Percentiles rank a stretch among this genome's conserved stretches.
These are phyloP conservation scores for Globia sparganii DNA, from an alignment of 2,888 invertebrate species.

Conservation along the genomic window DNA sequence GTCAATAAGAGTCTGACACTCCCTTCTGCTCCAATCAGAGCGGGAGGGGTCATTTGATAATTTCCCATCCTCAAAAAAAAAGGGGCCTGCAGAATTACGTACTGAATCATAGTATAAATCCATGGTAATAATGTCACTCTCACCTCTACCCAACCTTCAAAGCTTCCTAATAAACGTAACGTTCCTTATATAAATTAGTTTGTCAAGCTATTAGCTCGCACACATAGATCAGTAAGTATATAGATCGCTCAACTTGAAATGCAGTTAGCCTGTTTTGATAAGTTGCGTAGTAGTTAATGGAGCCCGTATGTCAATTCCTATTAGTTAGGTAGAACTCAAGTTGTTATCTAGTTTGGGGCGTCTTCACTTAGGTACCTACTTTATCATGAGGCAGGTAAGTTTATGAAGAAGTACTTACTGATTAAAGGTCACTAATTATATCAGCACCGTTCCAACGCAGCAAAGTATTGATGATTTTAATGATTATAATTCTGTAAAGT, in stretches of 20 bases:
- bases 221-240: slow-evolving; percentile 12
- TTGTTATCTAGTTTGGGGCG: background rate
- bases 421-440: too few relatives aligned
- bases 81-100: too few relatives aligned
- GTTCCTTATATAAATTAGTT: slow-evolving; percentile 21
- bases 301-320: slow-evolving; percentile 3
- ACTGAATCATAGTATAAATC: background rate
- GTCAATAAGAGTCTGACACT: too few relatives aligned
- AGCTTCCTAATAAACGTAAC: background rate
- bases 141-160: background rate
- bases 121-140: background rate
- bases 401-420: background rate
- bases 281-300: slow-evolving; percentile 27
- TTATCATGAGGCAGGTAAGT: background rate
- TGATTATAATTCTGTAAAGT: too few relatives aligned
- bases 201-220: slow-evolving; percentile 13
- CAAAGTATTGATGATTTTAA: too few relatives aligned
- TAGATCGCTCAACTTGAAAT: slow-evolving; percentile 32
- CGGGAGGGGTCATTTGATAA: too few relatives aligned
- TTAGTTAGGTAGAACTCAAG: background rate
- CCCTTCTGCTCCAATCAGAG: too few relatives aligned
- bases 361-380: too few relatives aligned
- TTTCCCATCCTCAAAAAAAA: too few relatives aligned
- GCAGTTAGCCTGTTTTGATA: slow-evolving; percentile 13
- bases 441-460: too few relatives aligned